These are phyloP conservation scores for Macrotus californicus DNA, from an alignment of 2,113 vertebrate species.

Conservation along the genomic window DNA sequence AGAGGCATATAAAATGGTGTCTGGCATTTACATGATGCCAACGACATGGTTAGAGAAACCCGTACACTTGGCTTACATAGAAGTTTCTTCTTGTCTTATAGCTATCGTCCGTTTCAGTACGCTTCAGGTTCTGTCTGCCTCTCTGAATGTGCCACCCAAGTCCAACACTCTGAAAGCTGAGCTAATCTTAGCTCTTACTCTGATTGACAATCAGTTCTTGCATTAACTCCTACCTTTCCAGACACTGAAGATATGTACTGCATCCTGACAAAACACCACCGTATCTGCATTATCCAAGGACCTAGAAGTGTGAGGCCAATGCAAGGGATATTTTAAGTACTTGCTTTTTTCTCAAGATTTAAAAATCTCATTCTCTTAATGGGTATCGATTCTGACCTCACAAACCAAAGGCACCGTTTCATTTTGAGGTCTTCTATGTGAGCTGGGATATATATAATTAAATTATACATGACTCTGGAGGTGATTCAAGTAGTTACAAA, in stretches of 20 bases:
- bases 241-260: neutral
- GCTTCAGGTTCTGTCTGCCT: neutral
- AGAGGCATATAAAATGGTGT: constrained; percentile 52
- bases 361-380: constrained; percentile 75
- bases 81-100: constrained; percentile 36
- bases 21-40: constrained; percentile 69
- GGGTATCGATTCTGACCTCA: constrained; percentile 76
- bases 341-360: constrained; percentile 29
- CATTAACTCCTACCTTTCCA: neutral
- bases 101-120: constrained; percentile 35
- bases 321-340: constrained; percentile 50
- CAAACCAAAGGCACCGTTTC: constrained; percentile 74
- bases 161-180: constrained; percentile 9
- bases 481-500: constrained; percentile 65
- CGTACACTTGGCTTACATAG: constrained; percentile 13
- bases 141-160: neutral
- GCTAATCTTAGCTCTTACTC: constrained; percentile 1
- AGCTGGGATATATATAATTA: constrained; percentile 69
- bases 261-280: neutral
- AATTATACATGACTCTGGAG: constrained; percentile 68
- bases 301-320: constrained; percentile 47
- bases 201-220: neutral
- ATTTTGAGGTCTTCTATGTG: constrained; percentile 70
- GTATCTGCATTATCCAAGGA: neutral
- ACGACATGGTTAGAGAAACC: constrained; percentile 54